phyloP scores from a whole-genome alignment of 1,140 invertebrate genomes.

The Trachymyrmex septentrionalis region DNA sequence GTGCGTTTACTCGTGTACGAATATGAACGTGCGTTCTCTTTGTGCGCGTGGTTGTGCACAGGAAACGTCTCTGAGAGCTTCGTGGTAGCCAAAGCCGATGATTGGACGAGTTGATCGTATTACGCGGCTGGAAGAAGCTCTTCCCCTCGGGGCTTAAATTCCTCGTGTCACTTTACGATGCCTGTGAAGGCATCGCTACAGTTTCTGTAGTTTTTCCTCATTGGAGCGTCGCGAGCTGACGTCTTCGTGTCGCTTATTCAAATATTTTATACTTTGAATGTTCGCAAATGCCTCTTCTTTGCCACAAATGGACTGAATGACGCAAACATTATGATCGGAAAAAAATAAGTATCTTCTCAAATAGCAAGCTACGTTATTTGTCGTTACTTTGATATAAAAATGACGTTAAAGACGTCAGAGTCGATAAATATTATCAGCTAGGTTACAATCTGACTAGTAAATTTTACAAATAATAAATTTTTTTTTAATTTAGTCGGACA shows the following conservation, averaged over 20 bases:
- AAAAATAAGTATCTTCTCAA: not conserved
- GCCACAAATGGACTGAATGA: not conserved
- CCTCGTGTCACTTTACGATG: conserved; percentile 48
- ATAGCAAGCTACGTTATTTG: not conserved
- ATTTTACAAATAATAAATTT: not conserved
- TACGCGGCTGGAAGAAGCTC: conserved; percentile 56
- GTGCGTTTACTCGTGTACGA: not conserved
- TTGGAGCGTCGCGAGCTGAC: not conserved
- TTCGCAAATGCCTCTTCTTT: not conserved
- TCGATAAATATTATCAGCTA: no score
- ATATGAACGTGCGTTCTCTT: not conserved
- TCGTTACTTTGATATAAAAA: not conserved
- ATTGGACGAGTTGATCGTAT: conserved; percentile 69
- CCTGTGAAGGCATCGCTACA: not conserved
- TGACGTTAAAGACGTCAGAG: no score
- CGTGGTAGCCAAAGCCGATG: conserved; percentile 63
- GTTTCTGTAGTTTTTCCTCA: not conserved
- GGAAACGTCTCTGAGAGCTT: conserved; percentile 45
- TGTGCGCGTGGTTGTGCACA: not conserved
- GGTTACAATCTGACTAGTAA: not conserved
- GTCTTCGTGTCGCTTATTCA: not conserved
- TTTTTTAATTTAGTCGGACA: not conserved
- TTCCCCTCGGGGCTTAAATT: conserved; percentile 47
- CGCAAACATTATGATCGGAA: not conserved
- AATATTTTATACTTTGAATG: not conserved